These are phyloP conservation scores for Ptychadena robeensis DNA, from an alignment of 2,797 vertebrate genomes.

Conservation along the genomic window DNA sequence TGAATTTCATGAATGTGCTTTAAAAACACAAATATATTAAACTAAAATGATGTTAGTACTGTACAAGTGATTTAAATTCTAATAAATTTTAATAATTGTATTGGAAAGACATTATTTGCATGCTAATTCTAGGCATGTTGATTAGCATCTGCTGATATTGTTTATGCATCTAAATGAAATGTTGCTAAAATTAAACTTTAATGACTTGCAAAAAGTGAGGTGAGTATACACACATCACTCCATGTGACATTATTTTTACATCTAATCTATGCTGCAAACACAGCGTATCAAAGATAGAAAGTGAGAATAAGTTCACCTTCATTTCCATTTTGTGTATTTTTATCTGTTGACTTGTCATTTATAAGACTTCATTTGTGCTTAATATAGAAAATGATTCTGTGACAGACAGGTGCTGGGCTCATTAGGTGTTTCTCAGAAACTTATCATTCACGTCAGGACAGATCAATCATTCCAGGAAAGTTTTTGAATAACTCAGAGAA, in stretches of 20 bases:
- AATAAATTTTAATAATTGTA: not conserved
- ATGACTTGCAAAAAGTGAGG: conserved; percentile 7
- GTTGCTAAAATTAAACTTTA: conserved; percentile 24
- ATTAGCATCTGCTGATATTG: conserved; percentile 7
- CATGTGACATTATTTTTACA: conserved; percentile 46
- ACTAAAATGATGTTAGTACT: not conserved
- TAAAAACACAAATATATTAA: not conserved
- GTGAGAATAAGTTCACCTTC: conserved; percentile 33
- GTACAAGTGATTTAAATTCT: not conserved
- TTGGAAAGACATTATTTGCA: not conserved
- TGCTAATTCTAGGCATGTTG: not conserved
- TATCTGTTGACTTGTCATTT: conserved; percentile 55
- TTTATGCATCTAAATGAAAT: conserved; percentile 2
- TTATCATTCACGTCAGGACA: conserved; percentile 35
- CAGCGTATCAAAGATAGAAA: conserved; percentile 27
- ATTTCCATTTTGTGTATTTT: conserved; percentile 51
- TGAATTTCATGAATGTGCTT: conserved; percentile 10
- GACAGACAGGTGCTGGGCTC: conserved; percentile 59
- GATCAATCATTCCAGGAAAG: conserved; percentile 53
- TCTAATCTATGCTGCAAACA: conserved; percentile 30
- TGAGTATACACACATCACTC: conserved; percentile 25
- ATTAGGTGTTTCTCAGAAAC: conserved; percentile 57
- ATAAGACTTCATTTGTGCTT: conserved; percentile 56
- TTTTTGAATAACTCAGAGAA: conserved; percentile 37
- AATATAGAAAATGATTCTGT: conserved; percentile 50